Base-by-base conservation (phyloP, 2,797 vertebrate genomes). In the Eutrigla gurnardus region DNA sequence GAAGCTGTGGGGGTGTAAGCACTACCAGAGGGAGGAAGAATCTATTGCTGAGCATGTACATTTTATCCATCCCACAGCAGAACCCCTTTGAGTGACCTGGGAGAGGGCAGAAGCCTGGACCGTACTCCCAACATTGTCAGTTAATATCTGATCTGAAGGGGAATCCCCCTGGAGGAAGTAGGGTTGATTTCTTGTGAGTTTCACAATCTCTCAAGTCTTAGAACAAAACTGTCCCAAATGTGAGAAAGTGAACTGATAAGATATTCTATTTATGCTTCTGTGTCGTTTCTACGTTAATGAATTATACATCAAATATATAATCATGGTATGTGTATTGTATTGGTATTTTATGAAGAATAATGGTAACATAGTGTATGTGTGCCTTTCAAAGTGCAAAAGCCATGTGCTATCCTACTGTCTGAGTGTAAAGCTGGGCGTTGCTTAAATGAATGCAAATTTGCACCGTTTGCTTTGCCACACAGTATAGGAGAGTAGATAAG, bases 371-470 rank as follows among this genome's bases (percentile, higher is more conserved):
- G 18, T 49, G 32, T 40, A 25, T 25, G 25, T 25, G 25, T 25
- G 25, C 25, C 25, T 25, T 40, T 52, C 4, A 18, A 72, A 37
- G 13, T 45, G 5, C n/a, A 46, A 64, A 78, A 53, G 40, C n/a
- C 6, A 53, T 40, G 2, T 9, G 43, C 49, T 63, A 46, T 62
- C 10, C 3, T 33, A 40, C 8, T 52, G 57, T 71, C 46, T 33
- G 37, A 59, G 39, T 33, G 50, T 59, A 36, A 70, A 68, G 64
- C n/a, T 57, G 53, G 64, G 37, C 3, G 7, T 64, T 53, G 25
- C 36, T 54, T 66, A 25, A 42, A 66, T 77, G 75, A 74, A 83
- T 11, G 78, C 69, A 82, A 81, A 85, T 77, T 49, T 81, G 37
- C 65, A 50, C 14, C 73, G 50, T 47, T 72, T 74, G 65, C 59